Base-by-base conservation (phyloP, 2,113 vertebrate genomes). In the Willisornis vidua region DNA sequence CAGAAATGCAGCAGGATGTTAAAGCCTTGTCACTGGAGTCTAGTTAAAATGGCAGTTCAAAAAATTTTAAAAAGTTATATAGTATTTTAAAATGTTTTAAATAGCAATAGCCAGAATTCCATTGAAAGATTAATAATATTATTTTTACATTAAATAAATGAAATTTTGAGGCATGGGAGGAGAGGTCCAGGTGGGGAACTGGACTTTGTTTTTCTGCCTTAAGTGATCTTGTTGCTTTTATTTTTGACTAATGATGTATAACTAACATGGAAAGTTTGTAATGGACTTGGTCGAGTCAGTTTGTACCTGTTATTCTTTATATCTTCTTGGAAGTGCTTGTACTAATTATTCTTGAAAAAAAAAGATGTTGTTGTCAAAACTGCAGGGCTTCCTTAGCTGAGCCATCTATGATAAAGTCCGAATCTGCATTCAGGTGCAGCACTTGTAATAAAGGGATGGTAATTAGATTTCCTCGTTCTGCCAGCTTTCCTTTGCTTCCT, bases 351-450 rank as follows among this genome's bases (percentile, higher is more conserved):
- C 71, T 90, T 86, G 19, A 77, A 91, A 80, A 95, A 75, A 85
- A 87, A 87, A 87, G 61, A 86, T 29, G 28, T 11, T 97, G 95
- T 97, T 98, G 95, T 96, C 96, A 94, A 96, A 98, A 96, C 94
- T 80, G 17, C 81, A 51, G 45, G 8, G 16, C 92, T 81, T 84
- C 95, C 76, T 75, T 81, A 94, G 76, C 46, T 73, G 73, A 62
- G n/a, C 75, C 88, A 90, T 97, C 89, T 87, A 93, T 66, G 89
- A 83, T 86, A 96, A 66, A 22, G 77, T 96, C 70, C 1, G 2
- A 88, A 95, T 96, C 96, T 96, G 86, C 96, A 96, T 96, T 95
- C 86, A 87, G 87, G 96, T 91, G 89, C 76, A 87, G 83, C 71
- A 83, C 61, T 94, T 90, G 70, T 84, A 82, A 95, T 94, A 74